Conservation (phyloP, 2,113 vertebrate genomes). For the Apaloderma vittatum region DNA sequence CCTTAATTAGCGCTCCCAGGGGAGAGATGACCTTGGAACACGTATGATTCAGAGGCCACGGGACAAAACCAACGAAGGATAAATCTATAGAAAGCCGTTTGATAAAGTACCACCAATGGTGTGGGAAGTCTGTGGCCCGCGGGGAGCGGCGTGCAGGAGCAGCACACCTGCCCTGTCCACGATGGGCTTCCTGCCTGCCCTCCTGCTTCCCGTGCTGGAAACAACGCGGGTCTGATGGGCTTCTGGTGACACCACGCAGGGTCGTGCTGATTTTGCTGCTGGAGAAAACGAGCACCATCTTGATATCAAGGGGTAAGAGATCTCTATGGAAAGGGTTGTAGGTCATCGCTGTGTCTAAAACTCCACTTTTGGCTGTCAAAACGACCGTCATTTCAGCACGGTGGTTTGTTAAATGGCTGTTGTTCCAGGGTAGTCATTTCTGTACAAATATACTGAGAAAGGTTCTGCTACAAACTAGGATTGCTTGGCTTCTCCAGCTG, state of each 20-base stretch:
- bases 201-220: neutral
- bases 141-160: neutral
- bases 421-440: neutral
- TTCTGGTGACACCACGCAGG: neutral
- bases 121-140: neutral
- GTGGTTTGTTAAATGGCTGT: neutral
- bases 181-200: neutral
- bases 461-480: neutral
- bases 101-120: neutral
- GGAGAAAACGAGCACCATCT: neutral
- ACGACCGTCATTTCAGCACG: rapidly evolving
- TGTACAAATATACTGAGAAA: neutral
- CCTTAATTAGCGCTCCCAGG: neutral
- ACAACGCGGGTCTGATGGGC: neutral
- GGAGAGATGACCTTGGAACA: neutral
- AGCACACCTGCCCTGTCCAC: neutral
- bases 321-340: neutral
- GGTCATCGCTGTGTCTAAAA: neutral
- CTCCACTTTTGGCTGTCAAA: neutral
- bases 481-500: neutral
- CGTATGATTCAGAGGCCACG: neutral
- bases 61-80: neutral
- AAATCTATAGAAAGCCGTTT: neutral
- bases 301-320: neutral
- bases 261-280: neutral